Base-by-base conservation (phyloP, 2,113 vertebrate genomes). In the Sinocyclocheilus rhinocerous region DNA sequence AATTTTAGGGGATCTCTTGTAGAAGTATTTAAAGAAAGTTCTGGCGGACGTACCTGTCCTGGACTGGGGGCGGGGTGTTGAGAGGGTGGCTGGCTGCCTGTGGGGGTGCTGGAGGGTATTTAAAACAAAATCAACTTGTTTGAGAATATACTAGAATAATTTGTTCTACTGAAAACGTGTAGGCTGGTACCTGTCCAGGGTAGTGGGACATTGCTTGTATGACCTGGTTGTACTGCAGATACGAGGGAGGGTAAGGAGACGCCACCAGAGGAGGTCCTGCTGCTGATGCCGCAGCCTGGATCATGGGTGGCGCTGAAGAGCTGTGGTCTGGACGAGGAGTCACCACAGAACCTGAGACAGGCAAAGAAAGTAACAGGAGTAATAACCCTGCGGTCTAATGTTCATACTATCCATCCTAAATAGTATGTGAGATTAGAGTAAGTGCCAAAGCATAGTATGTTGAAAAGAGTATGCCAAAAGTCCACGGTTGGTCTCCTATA, bases 21-120 rank as follows among this genome's bases (percentile, higher is more conserved):
- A 72, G 20, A 10, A 72, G 22, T 20, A 6, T 42, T 42, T 42
- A 22, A 10, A 9, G 16, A 70, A 33, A 70, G 29, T 70, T 70
- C 16, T 70, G 50, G 39, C 26, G 16, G 22, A 52, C 20, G 16
- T 90, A 97, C 97, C 96, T 97, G 97, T 93, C 96, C 97, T 3
- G 97, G 97, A 91, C 97, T 98, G 63, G 96, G 96, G 52, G 97
- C 96, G 15, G 96, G 92, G 77, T 98, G 97, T 92, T 98, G 97
- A 55, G 95, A 95, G 73, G 96, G 96, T 4, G 95, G 96, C 93
- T 97, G 97, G 93, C 92, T 97, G 87, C 96, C 97, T 42, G 97
- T 97, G 10, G 97, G 97, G 1, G 97, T 98, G 91, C 95, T 97
- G 84, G 97, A 96, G 29, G 97, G 97, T 91, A 24, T 69, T 36